Percentiles rank a stretch among this genome's conserved stretches.
Evolutionary conservation across 2,888 invertebrate genomes (phyloP).

Genomic region (Psococerastis gibbosa): DNA sequence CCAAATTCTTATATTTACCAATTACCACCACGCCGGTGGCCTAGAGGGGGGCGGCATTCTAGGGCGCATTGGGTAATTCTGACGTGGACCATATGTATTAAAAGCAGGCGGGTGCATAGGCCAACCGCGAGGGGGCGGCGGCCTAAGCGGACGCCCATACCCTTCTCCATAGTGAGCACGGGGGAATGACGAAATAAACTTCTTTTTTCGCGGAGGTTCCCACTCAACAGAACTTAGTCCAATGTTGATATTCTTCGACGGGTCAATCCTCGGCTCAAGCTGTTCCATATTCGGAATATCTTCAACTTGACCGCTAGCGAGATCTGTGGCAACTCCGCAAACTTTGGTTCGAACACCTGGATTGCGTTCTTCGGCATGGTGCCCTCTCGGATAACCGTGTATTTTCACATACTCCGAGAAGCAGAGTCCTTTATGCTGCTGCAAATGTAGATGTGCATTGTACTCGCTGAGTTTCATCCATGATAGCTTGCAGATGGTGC

Average conservation of each 20-base stretch:
- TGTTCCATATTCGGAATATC: constrained; percentile 2
- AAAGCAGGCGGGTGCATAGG: no score
- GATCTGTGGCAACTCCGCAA: constrained; percentile 1
- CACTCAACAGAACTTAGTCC: background rate
- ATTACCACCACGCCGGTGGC: no score
- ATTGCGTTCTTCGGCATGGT: background rate
- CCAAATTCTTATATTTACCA: no score
- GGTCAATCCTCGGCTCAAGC: constrained; percentile 3
- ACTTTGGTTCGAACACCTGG: constrained; percentile 7
- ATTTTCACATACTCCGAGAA: background rate
- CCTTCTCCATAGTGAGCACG: no score
- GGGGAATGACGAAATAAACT: no score
- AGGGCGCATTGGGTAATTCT: no score
- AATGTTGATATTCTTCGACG: background rate
- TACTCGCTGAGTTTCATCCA: background rate
- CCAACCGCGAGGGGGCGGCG: no score
- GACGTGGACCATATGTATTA: no score
- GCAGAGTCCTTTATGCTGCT: background rate
- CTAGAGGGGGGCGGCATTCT: no score
- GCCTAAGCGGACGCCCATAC: no score
- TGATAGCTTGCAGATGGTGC: background rate
- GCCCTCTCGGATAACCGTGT: background rate
- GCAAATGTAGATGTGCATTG: background rate
- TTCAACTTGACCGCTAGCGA: background rate
- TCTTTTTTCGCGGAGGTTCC: no score